Evolutionary conservation across 2,797 vertebrate genomes (phyloP).

Genomic region (Champsocephalus esox): DNA sequence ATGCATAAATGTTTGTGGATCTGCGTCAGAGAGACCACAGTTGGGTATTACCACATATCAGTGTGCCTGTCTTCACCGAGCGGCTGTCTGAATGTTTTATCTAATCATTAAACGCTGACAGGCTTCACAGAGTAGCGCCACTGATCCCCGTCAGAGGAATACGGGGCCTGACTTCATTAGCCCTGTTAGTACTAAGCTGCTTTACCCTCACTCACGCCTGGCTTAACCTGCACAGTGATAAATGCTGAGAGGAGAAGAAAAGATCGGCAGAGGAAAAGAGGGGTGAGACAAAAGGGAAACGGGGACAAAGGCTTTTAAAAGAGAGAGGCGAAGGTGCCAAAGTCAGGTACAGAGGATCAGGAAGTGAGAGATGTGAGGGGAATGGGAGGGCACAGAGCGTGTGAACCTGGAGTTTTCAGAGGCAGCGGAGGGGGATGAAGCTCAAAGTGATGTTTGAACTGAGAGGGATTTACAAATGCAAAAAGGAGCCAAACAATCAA

Average conservation of each 20-base stretch:
- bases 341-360: slow-evolving; percentile 44
- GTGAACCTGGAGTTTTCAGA: slow-evolving; percentile 69
- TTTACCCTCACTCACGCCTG: slow-evolving; percentile 73
- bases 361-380: slow-evolving; percentile 30
- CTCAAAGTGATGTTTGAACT: slow-evolving; percentile 74
- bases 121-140: slow-evolving; percentile 73
- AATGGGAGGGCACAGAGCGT: slow-evolving; percentile 58
- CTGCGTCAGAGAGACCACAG: slow-evolving; percentile 29
- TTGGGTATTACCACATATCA: slow-evolving; percentile 64
- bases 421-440: slow-evolving; percentile 31
- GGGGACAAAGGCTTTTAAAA: slow-evolving; percentile 57
- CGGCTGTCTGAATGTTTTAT: slow-evolving; percentile 75
- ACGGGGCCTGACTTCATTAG: slow-evolving; percentile 82
- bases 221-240: slow-evolving; percentile 69
- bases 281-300: slow-evolving; percentile 57
- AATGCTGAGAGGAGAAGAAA: slow-evolving; percentile 48
- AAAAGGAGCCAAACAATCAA: slow-evolving; percentile 76
- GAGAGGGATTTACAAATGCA: slow-evolving; percentile 67
- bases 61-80: slow-evolving; percentile 56
- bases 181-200: slow-evolving; percentile 79
- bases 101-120: slow-evolving; percentile 82
- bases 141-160: slow-evolving; percentile 76
- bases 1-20: slow-evolving; percentile 56
- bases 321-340: slow-evolving; percentile 44
- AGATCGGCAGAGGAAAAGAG: slow-evolving; percentile 42